Base-by-base conservation (phyloP, 2,797 vertebrate species). In the Benthosema pterotum region DNA sequence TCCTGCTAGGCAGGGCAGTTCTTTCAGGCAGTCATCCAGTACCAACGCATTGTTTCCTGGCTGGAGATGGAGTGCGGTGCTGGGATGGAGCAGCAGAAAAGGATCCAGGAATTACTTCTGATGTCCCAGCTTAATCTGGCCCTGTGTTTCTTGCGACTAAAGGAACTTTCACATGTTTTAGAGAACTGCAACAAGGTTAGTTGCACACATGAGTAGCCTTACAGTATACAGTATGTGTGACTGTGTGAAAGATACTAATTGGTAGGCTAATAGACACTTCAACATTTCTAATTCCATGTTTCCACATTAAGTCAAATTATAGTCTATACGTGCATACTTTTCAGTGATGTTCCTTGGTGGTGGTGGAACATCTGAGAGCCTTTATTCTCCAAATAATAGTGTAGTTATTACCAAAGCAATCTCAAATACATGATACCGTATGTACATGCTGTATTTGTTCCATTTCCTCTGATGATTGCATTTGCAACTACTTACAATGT, bases 131-230 rank as follows among this genome's bases (percentile, higher is more conserved):
- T 98, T 69, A 99, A 99, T 80, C 85, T 99, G 75, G 96, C 96
- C 1, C 88, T 99, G 90, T 98, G 96, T 88, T 95, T 93, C 87
- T 89, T 99, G 80, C 93, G 95, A 59, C 77, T 96, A 12, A 84
- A 92, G 2, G 96, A 98, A 3, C 95, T 93, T 11, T 56, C 91
- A 65, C 95, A 95, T 75, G 95, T 85, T 0, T 93, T 98, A 0
- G 95, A 98, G 22, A 96, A 93, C 89, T 99, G 96, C 22, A 95
- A 97, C 79, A 97, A 96, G 95, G 97, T 98, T 4, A 82, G 76
- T 22, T 28, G 4, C 8, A 1, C 14, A 19, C 13, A 51, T 19
- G 9, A 22, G 54, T 19, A 52, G 2, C 2, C 9, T 9, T 38
- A 38, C 32, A 38, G 1, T 18, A n/a, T n/a, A n/a, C n/a, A n/a